Evolutionary conservation across 2,888 invertebrate genomes (phyloP).

Genomic region (Aphidius colemani): DNA sequence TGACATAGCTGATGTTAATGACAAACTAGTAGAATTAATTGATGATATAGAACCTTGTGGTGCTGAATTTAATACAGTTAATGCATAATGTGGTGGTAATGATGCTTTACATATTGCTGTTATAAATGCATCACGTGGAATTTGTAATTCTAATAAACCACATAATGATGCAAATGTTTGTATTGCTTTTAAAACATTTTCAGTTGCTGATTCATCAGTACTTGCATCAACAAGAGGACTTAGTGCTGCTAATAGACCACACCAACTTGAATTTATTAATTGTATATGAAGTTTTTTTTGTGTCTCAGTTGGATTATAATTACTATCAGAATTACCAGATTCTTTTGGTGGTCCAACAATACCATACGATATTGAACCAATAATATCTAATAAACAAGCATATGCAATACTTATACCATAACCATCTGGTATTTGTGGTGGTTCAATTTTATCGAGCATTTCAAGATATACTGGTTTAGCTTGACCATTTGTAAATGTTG

Average conservation of each 20-base stretch:
- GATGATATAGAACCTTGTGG: slow-evolving; percentile 59
- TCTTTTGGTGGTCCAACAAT: slow-evolving; percentile 67
- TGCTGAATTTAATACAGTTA: slow-evolving; percentile 78
- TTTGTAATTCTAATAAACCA: slow-evolving; percentile 77
- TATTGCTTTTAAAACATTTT: slow-evolving; percentile 88
- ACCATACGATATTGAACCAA: slow-evolving; percentile 80
- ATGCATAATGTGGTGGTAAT: slow-evolving; percentile 91
- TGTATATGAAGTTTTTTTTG: slow-evolving; percentile 68
- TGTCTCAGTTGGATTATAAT: slow-evolving; percentile 60
- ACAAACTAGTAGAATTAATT: not conserved
- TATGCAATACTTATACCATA: slow-evolving; percentile 97
- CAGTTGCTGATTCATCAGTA: slow-evolving; percentile 90
- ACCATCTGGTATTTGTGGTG: slow-evolving; percentile 92
- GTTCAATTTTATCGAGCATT: slow-evolving; percentile 93
- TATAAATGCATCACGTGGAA: slow-evolving; percentile 91
- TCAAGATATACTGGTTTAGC: slow-evolving; percentile 92
- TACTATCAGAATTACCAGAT: slow-evolving; percentile 42
- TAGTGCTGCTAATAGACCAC: slow-evolving; percentile 88
- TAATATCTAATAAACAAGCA: slow-evolving; percentile 89
- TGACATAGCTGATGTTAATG: no score
- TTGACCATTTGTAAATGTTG: slow-evolving; percentile 82
- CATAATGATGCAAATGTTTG: slow-evolving; percentile 89
- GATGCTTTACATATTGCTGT: slow-evolving; percentile 96
- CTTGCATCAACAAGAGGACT: slow-evolving; percentile 92
- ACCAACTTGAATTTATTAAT: slow-evolving; percentile 93